Conservation (phyloP, 2,797 vertebrate genomes). For the Syngnathus acus region DNA sequence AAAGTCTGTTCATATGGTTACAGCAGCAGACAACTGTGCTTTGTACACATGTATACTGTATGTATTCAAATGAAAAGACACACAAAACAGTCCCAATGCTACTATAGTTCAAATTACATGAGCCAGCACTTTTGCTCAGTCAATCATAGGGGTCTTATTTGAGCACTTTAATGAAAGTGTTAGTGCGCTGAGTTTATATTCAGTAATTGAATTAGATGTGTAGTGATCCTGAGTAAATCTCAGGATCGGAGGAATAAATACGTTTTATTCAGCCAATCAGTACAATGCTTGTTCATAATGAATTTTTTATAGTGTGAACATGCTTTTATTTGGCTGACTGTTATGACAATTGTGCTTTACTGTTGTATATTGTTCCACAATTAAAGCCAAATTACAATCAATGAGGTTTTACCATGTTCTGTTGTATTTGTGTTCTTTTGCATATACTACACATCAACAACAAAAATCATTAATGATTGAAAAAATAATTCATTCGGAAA, state of each 20-base stretch:
- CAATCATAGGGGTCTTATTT: not conserved
- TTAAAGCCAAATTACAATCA: not conserved
- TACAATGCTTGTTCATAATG: not conserved
- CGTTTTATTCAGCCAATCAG: not conserved
- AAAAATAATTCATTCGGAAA: too few species aligned
- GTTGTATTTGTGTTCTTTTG: too few species aligned
- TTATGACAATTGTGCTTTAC: not conserved
- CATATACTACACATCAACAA: too few species aligned
- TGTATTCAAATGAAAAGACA: too few species aligned
- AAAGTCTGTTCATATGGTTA: not conserved
- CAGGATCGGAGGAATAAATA: not conserved
- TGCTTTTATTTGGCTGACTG: too few species aligned
- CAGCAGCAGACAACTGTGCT: too few species aligned
- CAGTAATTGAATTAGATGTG: not conserved
- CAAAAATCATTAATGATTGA: too few species aligned
- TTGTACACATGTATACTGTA: too few species aligned
- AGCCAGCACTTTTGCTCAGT: not conserved
- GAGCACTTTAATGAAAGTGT: not conserved
- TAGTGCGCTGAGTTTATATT: not conserved
- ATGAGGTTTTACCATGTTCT: not conserved
- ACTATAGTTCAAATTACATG: too few species aligned
- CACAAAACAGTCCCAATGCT: too few species aligned
- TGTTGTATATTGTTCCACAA: not conserved
- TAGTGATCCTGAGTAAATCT: not conserved
- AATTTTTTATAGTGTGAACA: not conserved